Base-by-base conservation (phyloP, 30 jellyfish, hydroid and myxozoan species). In the Nemopilema nomurai region DNA sequence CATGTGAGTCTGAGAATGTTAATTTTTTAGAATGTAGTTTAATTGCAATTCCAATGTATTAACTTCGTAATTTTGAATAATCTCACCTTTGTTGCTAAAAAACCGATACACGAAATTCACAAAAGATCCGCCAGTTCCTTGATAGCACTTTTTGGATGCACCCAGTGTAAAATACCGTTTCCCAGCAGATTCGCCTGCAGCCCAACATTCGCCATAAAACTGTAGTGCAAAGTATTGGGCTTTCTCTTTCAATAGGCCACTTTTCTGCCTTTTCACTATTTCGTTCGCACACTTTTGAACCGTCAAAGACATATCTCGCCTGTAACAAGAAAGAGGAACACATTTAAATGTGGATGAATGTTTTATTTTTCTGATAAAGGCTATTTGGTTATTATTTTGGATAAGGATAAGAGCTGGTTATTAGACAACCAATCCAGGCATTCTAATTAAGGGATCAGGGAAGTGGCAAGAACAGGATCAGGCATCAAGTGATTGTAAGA, bases 151-250 rank as follows among this genome's bases (percentile, higher is more conserved):
- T 27, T 81, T 67, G 28, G 98, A 31, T 0, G 82, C 62, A 1
- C 98, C 98, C 8, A 53, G 76, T n/a, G 67, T 27, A 74, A 83
- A 86, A 79, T 79, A 91, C 19, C 91, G 74, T 41, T 65, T 76
- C 7, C 91, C 82, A 28, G 79, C 90, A 16, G 83, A 0, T 27
- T 27, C 85, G 19, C 57, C 88, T 13, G 94, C 96, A 4, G 89
- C 98, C 96, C 96, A 91, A 64, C 98, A 91, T 64, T 91, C 98
- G 16, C 96, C 96, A 50, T 72, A 74, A 77, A 79, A 85, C 51
- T 91, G 98, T 22, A 82, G 21, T 0, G 96, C 84, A 49, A 85
- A 91, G 78, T 77, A 86, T 57, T 67, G 67, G 41, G 79, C 86
- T 23, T 74, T 51, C 16, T 33, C 77, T 29, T 80, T n/a, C 65